phyloP scores from a whole-genome alignment of 2,888 invertebrate species.

The Drosophila subsilvestris region DNA sequence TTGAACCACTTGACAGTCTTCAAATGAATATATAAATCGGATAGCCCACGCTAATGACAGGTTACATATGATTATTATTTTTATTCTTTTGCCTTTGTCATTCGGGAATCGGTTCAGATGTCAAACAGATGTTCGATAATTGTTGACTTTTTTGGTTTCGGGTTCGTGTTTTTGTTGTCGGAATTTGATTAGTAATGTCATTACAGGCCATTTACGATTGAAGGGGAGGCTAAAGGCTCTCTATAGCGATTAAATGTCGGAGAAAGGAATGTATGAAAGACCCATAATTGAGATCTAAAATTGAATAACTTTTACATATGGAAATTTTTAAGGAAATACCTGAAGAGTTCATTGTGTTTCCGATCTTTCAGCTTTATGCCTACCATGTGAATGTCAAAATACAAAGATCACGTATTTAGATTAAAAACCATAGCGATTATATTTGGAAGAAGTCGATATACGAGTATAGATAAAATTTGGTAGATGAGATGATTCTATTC shows the following conservation, averaged over 20 bases:
- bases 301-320: too few species aligned
- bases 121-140: constrained; percentile 20
- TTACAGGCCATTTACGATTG: not conserved
- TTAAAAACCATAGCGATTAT: too few species aligned
- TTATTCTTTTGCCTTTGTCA: constrained; percentile 15
- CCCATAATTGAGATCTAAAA: too few species aligned
- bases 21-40: constrained; percentile 29
- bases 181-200: constrained; percentile 1
- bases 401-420: not conserved
- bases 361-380: too few species aligned
- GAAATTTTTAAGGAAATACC: too few species aligned
- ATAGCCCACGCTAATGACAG: not conserved
- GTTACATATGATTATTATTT: not conserved
- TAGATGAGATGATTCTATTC: too few species aligned
- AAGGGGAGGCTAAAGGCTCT: not conserved
- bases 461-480: too few species aligned
- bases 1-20: constrained; percentile 20
- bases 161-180: not conserved
- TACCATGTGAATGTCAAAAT: too few species aligned
- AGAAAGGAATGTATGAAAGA: not conserved
- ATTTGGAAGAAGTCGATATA: too few species aligned
- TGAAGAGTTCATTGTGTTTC: too few species aligned
- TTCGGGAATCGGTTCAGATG: constrained; percentile 16
- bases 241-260: not conserved
- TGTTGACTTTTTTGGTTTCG: not conserved